Evolutionary conservation across 2,113 vertebrate genomes (phyloP).

Genomic region (Haplotaxodon microlepis): DNA sequence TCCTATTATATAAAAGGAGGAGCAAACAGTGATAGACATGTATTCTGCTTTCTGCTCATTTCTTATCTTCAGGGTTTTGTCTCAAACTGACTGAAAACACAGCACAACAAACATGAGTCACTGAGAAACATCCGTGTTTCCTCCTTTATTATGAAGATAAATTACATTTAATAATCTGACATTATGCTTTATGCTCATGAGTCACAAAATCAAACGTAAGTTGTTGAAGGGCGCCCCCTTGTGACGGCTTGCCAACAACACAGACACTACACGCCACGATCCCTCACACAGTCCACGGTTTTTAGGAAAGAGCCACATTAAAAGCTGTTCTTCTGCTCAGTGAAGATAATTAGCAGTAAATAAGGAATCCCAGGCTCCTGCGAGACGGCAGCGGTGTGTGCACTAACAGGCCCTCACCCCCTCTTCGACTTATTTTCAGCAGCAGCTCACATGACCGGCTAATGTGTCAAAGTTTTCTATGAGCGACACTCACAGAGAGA

Average conservation of each 20-base stretch:
- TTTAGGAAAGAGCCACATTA: accelerated
- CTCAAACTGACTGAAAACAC: not conserved
- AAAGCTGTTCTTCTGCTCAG: not conserved
- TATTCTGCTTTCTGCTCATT: not conserved
- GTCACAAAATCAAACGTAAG: not conserved
- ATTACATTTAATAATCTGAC: not conserved
- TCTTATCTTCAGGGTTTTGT: not conserved
- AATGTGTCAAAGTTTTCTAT: not conserved
- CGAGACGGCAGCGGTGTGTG: accelerated
- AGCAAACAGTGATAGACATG: not conserved
- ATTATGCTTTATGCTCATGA: not conserved
- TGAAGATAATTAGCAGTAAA: not conserved
- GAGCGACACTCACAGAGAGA: not conserved
- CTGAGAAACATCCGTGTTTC: not conserved
- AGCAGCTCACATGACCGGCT: not conserved
- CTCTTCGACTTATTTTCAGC: slow-evolving; percentile 30
- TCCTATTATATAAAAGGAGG: not conserved
- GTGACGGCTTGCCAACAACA: not conserved
- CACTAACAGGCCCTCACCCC: not conserved
- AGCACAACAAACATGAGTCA: not conserved
- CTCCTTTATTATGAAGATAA: not conserved
- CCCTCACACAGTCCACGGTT: accelerated
- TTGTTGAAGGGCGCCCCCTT: not conserved
- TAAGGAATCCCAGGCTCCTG: not conserved
- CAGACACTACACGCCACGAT: not conserved